phyloP scores from a whole-genome alignment of 1,140 invertebrate genomes.

The Aphidius ervi region DNA sequence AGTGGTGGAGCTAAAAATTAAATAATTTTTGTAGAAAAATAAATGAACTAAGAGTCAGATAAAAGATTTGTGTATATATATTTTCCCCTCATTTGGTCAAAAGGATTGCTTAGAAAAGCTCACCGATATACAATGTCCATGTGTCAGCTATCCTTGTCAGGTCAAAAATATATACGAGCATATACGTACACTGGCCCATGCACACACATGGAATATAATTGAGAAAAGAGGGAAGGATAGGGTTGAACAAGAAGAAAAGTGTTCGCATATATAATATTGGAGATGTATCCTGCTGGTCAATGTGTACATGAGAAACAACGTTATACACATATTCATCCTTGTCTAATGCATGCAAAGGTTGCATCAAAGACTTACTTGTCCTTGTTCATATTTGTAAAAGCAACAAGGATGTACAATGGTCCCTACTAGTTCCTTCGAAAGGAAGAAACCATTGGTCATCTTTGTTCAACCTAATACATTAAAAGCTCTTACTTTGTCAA shows the following conservation, averaged over 20 bases:
- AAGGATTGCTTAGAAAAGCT: conserved; percentile 17
- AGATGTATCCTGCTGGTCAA: too few relatives aligned
- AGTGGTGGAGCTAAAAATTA: too few relatives aligned
- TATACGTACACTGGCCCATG: conserved; percentile 13
- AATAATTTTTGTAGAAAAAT: too few relatives aligned
- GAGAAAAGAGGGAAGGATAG: conserved; percentile 6
- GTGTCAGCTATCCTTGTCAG: conserved; percentile 16
- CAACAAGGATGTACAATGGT: too few relatives aligned
- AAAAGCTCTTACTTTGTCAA: too few relatives aligned
- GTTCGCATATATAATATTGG: too few relatives aligned
- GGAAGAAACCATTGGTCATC: too few relatives aligned
- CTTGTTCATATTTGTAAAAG: too few relatives aligned
- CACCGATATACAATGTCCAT: conserved; percentile 17
- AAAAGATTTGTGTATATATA: background rate
- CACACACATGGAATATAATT: background rate
- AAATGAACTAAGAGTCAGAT: background rate
- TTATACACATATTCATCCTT: conserved; percentile 22
- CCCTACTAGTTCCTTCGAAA: too few relatives aligned
- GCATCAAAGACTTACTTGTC: background rate
- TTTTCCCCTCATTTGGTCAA: background rate
- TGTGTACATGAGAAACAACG: conserved; percentile 24
- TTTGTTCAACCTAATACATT: too few relatives aligned
- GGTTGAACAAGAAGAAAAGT: too few relatives aligned
- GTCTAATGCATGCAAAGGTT: conserved; percentile 14
- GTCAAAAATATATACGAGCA: conserved; percentile 5